Percentiles rank a stretch among this genome's conserved stretches.
These are phyloP conservation scores for Virgularia gustaviana DNA, from an alignment of 92 coral and sea anemone genomes.

Conservation along the genomic window DNA sequence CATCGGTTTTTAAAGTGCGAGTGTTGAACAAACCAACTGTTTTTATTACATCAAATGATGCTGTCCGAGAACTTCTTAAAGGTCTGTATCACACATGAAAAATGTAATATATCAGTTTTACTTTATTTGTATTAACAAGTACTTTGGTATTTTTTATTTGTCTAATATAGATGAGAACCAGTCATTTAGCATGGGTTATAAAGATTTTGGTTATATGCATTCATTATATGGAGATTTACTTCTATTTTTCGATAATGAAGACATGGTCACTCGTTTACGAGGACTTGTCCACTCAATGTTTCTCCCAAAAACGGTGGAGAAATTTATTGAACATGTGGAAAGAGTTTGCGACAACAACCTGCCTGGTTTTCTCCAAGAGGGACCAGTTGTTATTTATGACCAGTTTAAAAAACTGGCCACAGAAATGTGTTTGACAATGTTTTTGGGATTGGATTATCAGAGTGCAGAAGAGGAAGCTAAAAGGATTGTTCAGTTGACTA, in stretches of 20 bases:
- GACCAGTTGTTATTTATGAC: conserved; percentile 61
- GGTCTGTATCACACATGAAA: conserved; percentile 47
- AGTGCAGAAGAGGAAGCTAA: conserved; percentile 61
- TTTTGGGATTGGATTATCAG: conserved; percentile 85
- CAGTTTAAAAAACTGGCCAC: conserved; percentile 79
- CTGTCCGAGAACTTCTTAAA: conserved; percentile 83
- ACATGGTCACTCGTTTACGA: conserved; percentile 63
- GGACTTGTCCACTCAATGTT: conserved; percentile 66
- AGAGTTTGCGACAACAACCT: conserved; percentile 60
- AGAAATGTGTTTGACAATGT: conserved; percentile 74
- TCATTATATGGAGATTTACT: conserved; percentile 85
- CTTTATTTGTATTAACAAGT: neutral
- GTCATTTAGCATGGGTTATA: conserved; percentile 83
- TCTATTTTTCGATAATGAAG: conserved; percentile 79
- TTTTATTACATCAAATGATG: conserved; percentile 86
- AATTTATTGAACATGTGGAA: conserved; percentile 66
- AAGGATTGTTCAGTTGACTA: conserved; percentile 71
- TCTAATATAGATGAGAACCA: conserved; percentile 62
- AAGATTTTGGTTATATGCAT: conserved; percentile 98
- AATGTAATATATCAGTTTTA: neutral
- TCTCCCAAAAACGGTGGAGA: conserved; percentile 67
- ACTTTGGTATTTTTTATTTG: neutral
- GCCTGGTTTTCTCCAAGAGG: conserved; percentile 54
- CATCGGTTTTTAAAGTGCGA: conserved; percentile 76
- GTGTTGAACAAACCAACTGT: conserved; percentile 81